Base-by-base conservation (phyloP, 2,113 vertebrate species). In the Psephotus haematonotus region DNA sequence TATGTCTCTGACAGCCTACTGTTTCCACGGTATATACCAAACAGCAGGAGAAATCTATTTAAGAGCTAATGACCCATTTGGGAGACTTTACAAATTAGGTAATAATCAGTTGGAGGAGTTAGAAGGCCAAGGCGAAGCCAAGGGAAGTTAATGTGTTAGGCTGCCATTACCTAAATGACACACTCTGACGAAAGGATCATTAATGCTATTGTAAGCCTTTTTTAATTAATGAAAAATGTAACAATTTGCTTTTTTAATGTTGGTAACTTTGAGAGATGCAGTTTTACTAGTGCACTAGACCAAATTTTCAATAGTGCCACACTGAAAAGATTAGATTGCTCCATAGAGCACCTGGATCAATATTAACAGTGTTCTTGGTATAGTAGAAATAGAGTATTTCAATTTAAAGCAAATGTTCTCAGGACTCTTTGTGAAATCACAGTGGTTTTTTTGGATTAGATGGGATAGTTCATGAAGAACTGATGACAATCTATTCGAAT, bases 51-150 rank as follows among this genome's bases (percentile, higher is more conserved):
- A 79, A 86, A 86, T 83, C 37, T 93, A 53, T 86, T 94, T 89
- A 95, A 92, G 62, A 85, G 20, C 44, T 96, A 91, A 94, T 95
- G 72, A 69, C 63, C 92, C 74, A 79, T 92, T 91, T 90, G 87
- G 70, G 77, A 91, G 55, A 88, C 76, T 87, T 92, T 69, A 79
- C 80, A 88, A 89, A 84, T 84, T 77, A 90, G 76, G 57, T 92
- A 95, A 88, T 88, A 17, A 96, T 88, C 76, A 88, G n/a, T 49
- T 90, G 78, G 69, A 89, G 64, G 68, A 91, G 80, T 82, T 92
- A 86, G 92, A 95, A 95, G 74, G 63, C 74, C 85, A 78, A 85
- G 46, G 62, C 77, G 90, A 96, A 95, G 70, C 67, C 79, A 60
- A 43, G 16, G 47, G 80, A 97, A 94, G 76, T 93, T 95, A 94